A percentile compares a stretch with the other conserved stretches of the same genome.
Conservation (phyloP, 2,797 vertebrate genomes). For the Ataeniobius toweri region DNA sequence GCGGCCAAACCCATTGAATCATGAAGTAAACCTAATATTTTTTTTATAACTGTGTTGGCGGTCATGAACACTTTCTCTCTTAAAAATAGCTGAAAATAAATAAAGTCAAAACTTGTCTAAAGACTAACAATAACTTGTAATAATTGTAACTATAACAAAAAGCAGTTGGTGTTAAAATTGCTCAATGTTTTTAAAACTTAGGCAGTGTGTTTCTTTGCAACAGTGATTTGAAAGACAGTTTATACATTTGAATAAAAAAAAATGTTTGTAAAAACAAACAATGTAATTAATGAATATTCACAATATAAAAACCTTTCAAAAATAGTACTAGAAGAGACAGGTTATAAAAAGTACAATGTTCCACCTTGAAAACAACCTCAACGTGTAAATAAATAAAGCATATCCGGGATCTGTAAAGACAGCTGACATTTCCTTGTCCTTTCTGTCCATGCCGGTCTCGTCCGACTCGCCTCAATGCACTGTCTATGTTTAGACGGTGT, state of each 20-base stretch:
- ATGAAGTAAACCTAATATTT: not conserved
- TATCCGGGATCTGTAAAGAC: slow-evolving; percentile 1
- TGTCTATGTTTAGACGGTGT: slow-evolving; percentile 75
- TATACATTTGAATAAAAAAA: not conserved
- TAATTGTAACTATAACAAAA: not conserved
- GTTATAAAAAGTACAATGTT: not conserved
- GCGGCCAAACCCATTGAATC: not conserved
- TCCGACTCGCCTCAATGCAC: slow-evolving; percentile 43
- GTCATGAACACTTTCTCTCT: not conserved
- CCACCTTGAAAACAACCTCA: not conserved
- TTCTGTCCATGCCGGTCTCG: slow-evolving; percentile 22
- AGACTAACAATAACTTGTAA: not conserved
- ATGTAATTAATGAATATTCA: not conserved
- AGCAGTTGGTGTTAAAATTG: not conserved
- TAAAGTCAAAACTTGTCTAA: not conserved
- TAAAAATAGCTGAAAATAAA: not conserved
- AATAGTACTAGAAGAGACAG: not conserved
- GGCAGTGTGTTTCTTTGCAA: not conserved
- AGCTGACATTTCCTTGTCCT: slow-evolving; percentile 20
- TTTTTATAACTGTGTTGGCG: not conserved
- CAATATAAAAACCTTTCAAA: not conserved
- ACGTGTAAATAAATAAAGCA: slow-evolving; percentile 3
- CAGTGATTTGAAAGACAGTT: not conserved
- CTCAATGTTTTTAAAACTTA: not conserved
- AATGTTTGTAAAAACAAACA: too few relatives aligned